Conservation (phyloP, 1,140 invertebrate species). For the Meloidogyne chitwoodi region DNA sequence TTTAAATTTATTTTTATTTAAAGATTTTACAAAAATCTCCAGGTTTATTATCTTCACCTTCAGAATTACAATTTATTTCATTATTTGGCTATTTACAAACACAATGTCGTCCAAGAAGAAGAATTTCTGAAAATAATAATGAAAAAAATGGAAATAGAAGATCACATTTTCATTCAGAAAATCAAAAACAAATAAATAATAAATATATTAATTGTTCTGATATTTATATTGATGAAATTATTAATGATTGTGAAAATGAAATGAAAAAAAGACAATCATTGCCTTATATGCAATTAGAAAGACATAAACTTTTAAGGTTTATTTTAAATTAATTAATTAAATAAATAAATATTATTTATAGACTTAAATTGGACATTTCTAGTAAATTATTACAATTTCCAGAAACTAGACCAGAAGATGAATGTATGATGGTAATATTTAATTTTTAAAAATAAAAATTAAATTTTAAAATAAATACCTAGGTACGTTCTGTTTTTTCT, state of each 20-base stretch:
- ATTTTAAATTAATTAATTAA: neutral
- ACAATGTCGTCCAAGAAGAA: conserved; percentile 28
- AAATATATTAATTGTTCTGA: conserved; percentile 1
- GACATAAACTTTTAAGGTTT: conserved; percentile 34
- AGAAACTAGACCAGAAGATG: conserved; percentile 35
- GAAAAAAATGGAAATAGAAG: neutral
- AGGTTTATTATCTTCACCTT: conserved; percentile 15
- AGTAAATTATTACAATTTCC: conserved; percentile 38
- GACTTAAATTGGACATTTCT: conserved; percentile 42
- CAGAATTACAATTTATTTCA: conserved; percentile 47
- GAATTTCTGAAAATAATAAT: conserved; percentile 18
- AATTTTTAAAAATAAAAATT: neutral
- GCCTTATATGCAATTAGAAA: conserved; percentile 30
- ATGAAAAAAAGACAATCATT: conserved; percentile 23
- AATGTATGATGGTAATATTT: conserved; percentile 39
- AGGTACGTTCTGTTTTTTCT: conserved; percentile 35
- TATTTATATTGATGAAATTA: conserved; percentile 24
- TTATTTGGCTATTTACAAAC: conserved; percentile 46
- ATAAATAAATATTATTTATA: conserved; percentile 1
- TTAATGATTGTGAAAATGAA: conserved; percentile 30
- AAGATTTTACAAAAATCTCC: neutral
- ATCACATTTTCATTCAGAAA: neutral
- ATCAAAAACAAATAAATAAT: neutral
- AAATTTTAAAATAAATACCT: neutral
- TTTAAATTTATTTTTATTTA: neutral